Base-by-base conservation (phyloP, 2,888 invertebrate genomes). In the Rhyacophila evoluta region DNA sequence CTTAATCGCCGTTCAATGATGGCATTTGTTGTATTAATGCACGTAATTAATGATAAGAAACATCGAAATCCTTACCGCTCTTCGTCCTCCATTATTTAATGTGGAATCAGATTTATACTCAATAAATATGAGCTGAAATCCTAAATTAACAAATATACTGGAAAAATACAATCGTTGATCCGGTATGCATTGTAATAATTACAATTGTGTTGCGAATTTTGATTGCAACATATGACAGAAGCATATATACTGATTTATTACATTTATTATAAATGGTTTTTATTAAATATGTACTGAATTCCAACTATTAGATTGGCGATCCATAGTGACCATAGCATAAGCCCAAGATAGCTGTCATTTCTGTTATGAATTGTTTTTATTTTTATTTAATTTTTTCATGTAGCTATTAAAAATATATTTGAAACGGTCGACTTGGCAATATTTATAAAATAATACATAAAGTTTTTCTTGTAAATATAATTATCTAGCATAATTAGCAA, bases 361-460 rank as follows among this genome's bases (percentile, higher is more conserved):
- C 38, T 75, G 75, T 75, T 75, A 75, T 75, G 75, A 75, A 75
- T 75, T 75, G 75, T 75, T 75, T 75, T 75, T 19, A 27, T 29
- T 67, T 74, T 73, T 55, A 55, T 55, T 55, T 55, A 8, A 55
- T 55, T 55, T 55, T 41, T 55, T 19, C 19, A n/a, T n/a, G n/a
- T 41, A 19, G 19, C 2, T 5, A 4, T 19, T 1, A 5, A 1
- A 41, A 41, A 15, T 28, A 11, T 2, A 69, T 69, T 69, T 11
- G n/a, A 28, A 28, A 15, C 29, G 29, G 29, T 33, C 29, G 29
- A 6, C 29, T 33, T 33, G 6, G 4, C 4, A 33, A 33, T 33
- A 33, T n/a, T n/a, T n/a, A n/a, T n/a, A n/a, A n/a, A n/a, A n/a
- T n/a, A n/a, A n/a, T n/a, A n/a, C n/a, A n/a, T n/a, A n/a, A n/a